A percentile compares a stretch with the other conserved stretches of the same genome.
phyloP scores from a whole-genome alignment of 2,113 vertebrate species.

The Xenopus laevis region DNA sequence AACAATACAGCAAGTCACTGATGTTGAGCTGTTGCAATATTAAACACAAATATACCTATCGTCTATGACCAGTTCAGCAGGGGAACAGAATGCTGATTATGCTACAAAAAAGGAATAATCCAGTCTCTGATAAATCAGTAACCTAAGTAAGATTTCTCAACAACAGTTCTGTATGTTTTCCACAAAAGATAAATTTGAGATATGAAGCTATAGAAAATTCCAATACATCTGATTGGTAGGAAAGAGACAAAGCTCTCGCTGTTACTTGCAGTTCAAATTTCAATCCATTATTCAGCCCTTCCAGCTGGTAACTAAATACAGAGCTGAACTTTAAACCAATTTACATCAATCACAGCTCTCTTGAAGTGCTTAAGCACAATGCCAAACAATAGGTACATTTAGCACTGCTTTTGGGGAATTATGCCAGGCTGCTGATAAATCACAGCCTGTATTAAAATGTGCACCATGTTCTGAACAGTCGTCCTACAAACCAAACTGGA shows the following conservation, averaged over 20 bases:
- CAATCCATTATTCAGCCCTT: slow-evolving; percentile 38
- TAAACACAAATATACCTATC: too few relatives aligned
- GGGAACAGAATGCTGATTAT: not conserved
- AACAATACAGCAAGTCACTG: too few relatives aligned
- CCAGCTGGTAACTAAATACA: slow-evolving; percentile 32
- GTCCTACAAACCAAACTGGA: too few relatives aligned
- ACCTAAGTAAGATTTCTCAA: not conserved
- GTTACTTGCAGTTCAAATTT: slow-evolving; percentile 33
- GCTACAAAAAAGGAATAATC: not conserved
- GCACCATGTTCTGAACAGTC: too few relatives aligned
- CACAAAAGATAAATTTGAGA: not conserved
- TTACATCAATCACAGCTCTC: slow-evolving; percentile 26
- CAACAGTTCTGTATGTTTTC: not conserved
- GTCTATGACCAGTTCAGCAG: not conserved
- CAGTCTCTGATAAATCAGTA: not conserved
- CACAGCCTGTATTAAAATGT: too few relatives aligned
- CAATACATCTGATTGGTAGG: slow-evolving; percentile 4
- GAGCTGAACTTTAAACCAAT: slow-evolving; percentile 35
- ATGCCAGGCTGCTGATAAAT: not conserved
- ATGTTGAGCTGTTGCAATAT: too few relatives aligned
- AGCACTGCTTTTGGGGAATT: not conserved
- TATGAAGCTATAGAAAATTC: not conserved
- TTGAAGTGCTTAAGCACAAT: not conserved
- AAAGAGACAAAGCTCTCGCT: slow-evolving; percentile 22
- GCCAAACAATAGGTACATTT: slow-evolving; percentile 15